Conservation (phyloP, 2,113 vertebrate species). For the Amia ocellicauda region DNA sequence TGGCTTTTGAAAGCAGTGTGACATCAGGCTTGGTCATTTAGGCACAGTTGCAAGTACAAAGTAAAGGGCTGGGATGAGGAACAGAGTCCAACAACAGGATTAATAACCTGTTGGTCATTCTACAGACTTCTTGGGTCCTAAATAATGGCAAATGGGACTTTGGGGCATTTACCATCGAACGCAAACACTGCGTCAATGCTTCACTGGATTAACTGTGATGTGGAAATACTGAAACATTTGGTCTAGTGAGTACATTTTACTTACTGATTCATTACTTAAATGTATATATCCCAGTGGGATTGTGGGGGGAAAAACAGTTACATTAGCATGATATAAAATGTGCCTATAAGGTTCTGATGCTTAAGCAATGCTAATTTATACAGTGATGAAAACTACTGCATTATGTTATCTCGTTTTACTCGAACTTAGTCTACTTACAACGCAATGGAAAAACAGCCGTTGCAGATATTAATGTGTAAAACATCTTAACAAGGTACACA, state of each 20-base stretch:
- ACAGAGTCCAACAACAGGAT: constrained; percentile 21
- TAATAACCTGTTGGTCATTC: constrained; percentile 27
- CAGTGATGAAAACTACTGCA: too few species aligned
- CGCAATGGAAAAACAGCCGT: too few species aligned
- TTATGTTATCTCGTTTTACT: too few species aligned
- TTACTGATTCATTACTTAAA: background rate
- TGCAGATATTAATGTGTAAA: too few species aligned
- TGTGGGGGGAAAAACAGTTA: too few species aligned
- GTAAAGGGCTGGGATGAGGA: constrained; percentile 32
- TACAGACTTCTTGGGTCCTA: background rate
- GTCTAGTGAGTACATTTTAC: constrained; percentile 34
- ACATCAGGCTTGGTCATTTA: constrained; percentile 18
- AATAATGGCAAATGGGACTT: constrained; percentile 37
- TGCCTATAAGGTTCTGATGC: too few species aligned
- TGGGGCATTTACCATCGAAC: constrained; percentile 30
- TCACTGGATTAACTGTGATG: constrained; percentile 43
- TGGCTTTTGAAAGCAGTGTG: constrained; percentile 50
- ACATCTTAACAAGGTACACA: too few species aligned
- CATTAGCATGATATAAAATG: too few species aligned
- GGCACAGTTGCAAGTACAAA: constrained; percentile 46
- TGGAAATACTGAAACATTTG: constrained; percentile 41
- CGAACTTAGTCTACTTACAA: too few species aligned
- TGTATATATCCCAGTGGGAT: too few species aligned
- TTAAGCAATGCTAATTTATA: too few species aligned
- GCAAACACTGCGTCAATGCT: constrained; percentile 37